Evolutionary conservation across 2,113 vertebrate genomes (phyloP), one percentile per base, ranked within the genome.

Genomic region (Rhineura floridana): DNA sequence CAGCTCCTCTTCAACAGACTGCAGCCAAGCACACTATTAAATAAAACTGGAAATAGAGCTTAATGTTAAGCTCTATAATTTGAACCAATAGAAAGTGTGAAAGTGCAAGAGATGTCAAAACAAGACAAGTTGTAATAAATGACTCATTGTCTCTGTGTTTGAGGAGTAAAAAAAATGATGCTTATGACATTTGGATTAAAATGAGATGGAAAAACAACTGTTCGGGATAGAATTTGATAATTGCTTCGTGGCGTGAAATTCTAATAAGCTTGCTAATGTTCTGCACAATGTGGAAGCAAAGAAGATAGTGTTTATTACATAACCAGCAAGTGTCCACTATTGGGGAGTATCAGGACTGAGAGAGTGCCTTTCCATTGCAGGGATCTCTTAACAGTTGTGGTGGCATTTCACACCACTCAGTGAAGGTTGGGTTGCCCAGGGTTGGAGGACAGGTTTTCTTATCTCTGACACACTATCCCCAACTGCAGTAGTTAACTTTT

Each of bases 141-240:
- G 80, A 83, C 72, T 88, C 87, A 88, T 83, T 77, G 59, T 33
- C 81, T 33, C 73, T 67, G 59, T 39, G 44, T 83, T 65, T 88
- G 62, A 83, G 59, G n/a, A 82, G 33, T 77, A 30, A 65, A 65
- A 33, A 36, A 30, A 82, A 70, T 23, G 63, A 39, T 36, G 36
- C n/a, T 67, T 67, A 67, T 83, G 79, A 69, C 48, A 86, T 83
- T 76, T 86, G 36, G 36, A 81, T 76, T 76, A 81, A 69, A 48
- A 80, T 46, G 59, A 82, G 62, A 67, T 82, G 11, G 88, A 42
- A 85, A 82, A 81, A 86, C n/a, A 81, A 81, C 69, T n/a, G 36
- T 86, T 82, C 15, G 13, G 65, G 55, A 59, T 13, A 36, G 48
- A 79, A 72, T 55, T 81, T 65, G 33, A 62, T 72, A 46, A 83